Evolutionary conservation across 2,888 invertebrate genomes (phyloP).

Genomic region (Volucella bombylans): DNA sequence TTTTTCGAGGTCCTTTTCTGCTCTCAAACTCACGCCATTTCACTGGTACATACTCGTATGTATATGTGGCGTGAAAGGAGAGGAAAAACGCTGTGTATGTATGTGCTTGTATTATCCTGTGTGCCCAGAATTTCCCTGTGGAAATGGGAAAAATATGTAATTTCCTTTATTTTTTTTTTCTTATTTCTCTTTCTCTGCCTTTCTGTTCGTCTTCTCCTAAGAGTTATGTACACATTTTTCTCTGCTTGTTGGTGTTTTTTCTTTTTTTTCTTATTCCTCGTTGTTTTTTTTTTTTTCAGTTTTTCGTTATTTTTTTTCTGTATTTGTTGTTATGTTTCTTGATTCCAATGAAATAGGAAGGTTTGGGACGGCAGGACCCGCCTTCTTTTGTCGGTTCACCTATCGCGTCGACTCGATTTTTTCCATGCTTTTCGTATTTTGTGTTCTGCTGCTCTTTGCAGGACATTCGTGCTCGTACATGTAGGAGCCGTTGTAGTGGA

Average conservation of each 20-base stretch:
- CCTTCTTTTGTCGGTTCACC: slow-evolving; percentile 74
- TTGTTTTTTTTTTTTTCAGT: slow-evolving; percentile 71
- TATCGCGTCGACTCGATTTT: slow-evolving; percentile 75
- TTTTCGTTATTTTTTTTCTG: slow-evolving; percentile 42
- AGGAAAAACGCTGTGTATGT: slow-evolving; percentile 37
- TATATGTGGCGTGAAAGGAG: slow-evolving; percentile 32
- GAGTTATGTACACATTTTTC: slow-evolving; percentile 74
- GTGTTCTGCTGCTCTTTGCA: slow-evolving; percentile 48
- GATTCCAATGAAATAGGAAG: slow-evolving; percentile 71
- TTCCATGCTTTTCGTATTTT: slow-evolving; percentile 60
- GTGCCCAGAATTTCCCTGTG: slow-evolving; percentile 66
- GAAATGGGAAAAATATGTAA: slow-evolving; percentile 74
- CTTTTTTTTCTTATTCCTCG: slow-evolving; percentile 51
- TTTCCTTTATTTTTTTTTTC: slow-evolving; percentile 53
- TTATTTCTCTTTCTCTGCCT: slow-evolving; percentile 40
- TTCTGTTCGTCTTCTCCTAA: slow-evolving; percentile 62
- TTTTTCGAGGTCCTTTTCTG: no score
- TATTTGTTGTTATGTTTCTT: slow-evolving; percentile 71
- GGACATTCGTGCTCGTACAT: slow-evolving; percentile 50
- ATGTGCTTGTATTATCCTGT: slow-evolving; percentile 40
- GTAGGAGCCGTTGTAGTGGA: slow-evolving; percentile 49
- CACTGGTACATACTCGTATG: slow-evolving; percentile 17
- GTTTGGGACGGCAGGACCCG: slow-evolving; percentile 74
- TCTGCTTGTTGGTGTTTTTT: slow-evolving; percentile 60
- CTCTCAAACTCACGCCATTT: slow-evolving; percentile 20